Evolutionary conservation across 2,888 invertebrate species (phyloP).

Genomic region (Tineola bisselliella): DNA sequence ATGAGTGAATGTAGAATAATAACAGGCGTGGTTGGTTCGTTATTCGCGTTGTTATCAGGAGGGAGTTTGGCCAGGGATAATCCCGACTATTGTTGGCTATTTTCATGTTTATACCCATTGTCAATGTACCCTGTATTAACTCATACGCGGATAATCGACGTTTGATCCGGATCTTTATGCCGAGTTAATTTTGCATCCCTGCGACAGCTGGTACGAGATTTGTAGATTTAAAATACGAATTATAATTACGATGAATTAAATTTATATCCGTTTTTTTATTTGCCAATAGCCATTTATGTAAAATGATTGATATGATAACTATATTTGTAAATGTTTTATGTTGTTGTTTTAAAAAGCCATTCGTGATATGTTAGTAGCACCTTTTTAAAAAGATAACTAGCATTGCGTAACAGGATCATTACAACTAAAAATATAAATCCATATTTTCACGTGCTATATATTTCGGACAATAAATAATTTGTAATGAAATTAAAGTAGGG

Average conservation of each 20-base stretch:
- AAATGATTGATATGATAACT: too few species aligned
- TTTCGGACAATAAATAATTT: too few species aligned
- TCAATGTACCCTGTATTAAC: conserved; percentile 58
- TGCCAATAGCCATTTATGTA: too few species aligned
- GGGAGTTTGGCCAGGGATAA: conserved; percentile 33
- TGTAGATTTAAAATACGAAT: background rate
- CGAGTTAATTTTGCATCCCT: conserved; percentile 53
- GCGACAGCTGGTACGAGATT: conserved; percentile 8
- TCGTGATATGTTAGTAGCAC: too few species aligned
- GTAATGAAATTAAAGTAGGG: too few species aligned
- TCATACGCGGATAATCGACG: conserved; percentile 65
- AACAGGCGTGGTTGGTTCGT: background rate
- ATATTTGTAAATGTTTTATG: too few species aligned
- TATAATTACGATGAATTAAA: background rate
- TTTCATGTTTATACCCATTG: conserved; percentile 63
- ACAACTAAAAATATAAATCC: too few species aligned
- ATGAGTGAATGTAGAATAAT: background rate
- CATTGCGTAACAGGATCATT: too few species aligned
- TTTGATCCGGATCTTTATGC: conserved; percentile 40
- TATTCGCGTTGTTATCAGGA: background rate
- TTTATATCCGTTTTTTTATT: background rate
- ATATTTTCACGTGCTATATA: too few species aligned
- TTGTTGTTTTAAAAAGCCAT: too few species aligned
- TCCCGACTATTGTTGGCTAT: conserved; percentile 61
- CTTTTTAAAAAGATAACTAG: too few species aligned